phyloP scores from a whole-genome alignment of 2,888 invertebrate species.

The Caenorhabditis doughertyi region DNA sequence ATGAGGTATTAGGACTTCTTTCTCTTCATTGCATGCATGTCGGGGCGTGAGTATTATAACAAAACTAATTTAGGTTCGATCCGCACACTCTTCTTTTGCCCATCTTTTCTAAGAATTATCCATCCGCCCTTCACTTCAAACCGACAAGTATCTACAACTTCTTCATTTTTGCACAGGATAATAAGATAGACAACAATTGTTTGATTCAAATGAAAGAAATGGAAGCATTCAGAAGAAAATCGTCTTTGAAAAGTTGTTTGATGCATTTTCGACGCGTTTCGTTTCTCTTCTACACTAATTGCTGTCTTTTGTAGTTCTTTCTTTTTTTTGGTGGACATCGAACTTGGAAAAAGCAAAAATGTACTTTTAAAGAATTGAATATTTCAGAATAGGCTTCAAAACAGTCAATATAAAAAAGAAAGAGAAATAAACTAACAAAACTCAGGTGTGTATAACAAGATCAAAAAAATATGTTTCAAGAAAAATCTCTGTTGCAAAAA shows the following conservation, averaged over 20 bases:
- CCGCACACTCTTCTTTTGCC: conserved; percentile 22
- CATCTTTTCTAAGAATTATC: conserved; percentile 72
- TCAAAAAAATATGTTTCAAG: conserved; percentile 7
- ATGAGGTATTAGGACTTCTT: conserved; percentile 58
- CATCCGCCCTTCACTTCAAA: not conserved
- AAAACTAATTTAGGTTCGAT: conserved; percentile 63
- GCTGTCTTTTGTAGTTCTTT: not conserved
- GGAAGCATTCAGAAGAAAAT: conserved; percentile 1
- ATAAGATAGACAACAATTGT: not conserved
- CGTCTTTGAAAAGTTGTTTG: not conserved
- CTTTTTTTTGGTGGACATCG: too few species aligned
- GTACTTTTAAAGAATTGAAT: not conserved
- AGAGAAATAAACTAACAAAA: too few species aligned
- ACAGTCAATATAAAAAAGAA: not conserved
- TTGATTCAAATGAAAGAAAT: not conserved
- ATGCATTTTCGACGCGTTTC: conserved; percentile 23
- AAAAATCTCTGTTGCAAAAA: conserved; percentile 17
- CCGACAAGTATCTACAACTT: conserved; percentile 1
- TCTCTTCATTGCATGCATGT: conserved; percentile 29
- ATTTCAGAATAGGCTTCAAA: too few species aligned
- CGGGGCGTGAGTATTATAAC: conserved; percentile 51
- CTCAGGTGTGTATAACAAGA: conserved; percentile 17
- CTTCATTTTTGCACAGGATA: conserved; percentile 24
- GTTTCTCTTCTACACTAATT: conserved; percentile 11
- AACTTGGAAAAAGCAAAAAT: not conserved